Base-by-base conservation (phyloP, 1,140 invertebrate species). In the Phymorhynchus buccinoides region DNA sequence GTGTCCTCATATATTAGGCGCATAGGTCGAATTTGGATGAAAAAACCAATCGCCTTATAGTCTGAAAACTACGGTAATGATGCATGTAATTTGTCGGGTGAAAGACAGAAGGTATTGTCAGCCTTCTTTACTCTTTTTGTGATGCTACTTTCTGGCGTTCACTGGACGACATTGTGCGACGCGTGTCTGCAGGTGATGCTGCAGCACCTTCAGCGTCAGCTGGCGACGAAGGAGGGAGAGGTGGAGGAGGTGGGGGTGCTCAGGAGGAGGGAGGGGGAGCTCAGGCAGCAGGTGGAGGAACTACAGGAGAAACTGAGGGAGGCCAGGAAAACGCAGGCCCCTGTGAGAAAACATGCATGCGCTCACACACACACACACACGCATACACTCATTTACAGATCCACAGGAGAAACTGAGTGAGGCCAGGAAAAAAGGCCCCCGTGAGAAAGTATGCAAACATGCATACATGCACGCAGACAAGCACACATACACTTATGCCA, bases 271-370 rank as follows among this genome's bases (percentile, higher is more conserved):
- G 88, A 93, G 78, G 86, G 89, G 7, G 85, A 90, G 82, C 85
- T 92, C 22, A 83, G 89, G 78, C 87, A 87, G 22, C 87, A 91
- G 66, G 82, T 92, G 22, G 90, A 91, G 56, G 86, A 88, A 52
- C 82, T 92, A 30, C 85, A 91, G 77, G 89, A 90, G 9, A 89
- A 91, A 77, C 86, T 93, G 27, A 84, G 81, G 37, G 91, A 92
- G 37, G 91, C 92, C 42, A 93, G 90, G 86, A 88, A 87, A 84
- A 85, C 78, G 78, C 91, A 93, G 85, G 86, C 91, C 9, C 92
- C 92, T 52, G 92, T 93, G 86, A 89, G 91, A n/a, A n/a, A n/a
- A n/a, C 88, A 12, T 80, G 35, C 35, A n/a, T n/a, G n/a, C n/a
- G n/a, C n/a, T n/a, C n/a, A n/a, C n/a, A n/a, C n/a, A n/a, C n/a